Conservation (phyloP, 2,888 invertebrate genomes). For the Cosmorhoe ocellata region DNA sequence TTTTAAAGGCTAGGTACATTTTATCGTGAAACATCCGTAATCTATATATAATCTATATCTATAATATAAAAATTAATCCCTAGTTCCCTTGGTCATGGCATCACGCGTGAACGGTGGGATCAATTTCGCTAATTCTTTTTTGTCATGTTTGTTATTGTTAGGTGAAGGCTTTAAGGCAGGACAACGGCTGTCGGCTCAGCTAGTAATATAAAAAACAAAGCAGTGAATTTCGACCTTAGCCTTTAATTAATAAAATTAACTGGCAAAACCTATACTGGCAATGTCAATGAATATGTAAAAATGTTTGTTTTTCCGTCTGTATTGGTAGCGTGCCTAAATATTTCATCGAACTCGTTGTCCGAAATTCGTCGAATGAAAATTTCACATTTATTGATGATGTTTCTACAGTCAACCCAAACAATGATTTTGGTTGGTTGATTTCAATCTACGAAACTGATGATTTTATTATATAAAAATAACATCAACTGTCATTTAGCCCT, state of each 20-base stretch:
- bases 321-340: constrained; percentile 58
- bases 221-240: constrained; percentile 10
- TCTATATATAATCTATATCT: no score
- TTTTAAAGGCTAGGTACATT: constrained; percentile 42
- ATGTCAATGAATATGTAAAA: constrained; percentile 54
- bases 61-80: no score
- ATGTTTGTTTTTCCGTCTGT: constrained; percentile 60
- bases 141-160: no score
- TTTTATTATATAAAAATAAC: constrained; percentile 40
- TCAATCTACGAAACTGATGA: constrained; percentile 57
- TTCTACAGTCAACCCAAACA: constrained; percentile 68
- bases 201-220: constrained; percentile 9
- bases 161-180: no score
- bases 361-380: constrained; percentile 62
- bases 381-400: constrained; percentile 76
- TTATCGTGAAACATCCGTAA: constrained; percentile 38
- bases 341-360: constrained; percentile 56
- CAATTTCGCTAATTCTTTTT: no score
- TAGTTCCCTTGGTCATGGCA: no score
- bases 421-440: constrained; percentile 63
- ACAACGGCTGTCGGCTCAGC: no score
- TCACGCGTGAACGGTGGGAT: no score
- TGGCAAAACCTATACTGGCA: constrained; percentile 6
- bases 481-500: constrained; percentile 14
- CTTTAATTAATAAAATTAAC: constrained; percentile 12